phyloP scores from a whole-genome alignment of 2,113 vertebrate genomes.

The Strix uralensis region DNA sequence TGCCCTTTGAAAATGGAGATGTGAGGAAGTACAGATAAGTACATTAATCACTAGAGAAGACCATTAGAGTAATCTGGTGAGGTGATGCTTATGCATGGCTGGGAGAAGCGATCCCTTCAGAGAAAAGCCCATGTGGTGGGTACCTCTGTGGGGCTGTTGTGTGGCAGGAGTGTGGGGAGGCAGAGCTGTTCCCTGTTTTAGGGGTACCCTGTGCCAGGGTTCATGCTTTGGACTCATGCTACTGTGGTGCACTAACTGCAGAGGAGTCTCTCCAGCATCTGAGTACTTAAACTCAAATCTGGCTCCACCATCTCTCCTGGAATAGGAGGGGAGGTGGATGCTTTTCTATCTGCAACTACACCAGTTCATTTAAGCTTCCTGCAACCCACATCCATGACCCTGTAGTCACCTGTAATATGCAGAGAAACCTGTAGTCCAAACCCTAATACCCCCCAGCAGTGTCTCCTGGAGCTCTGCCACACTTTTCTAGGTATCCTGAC shows the following conservation, averaged over 20 bases:
- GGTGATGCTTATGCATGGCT: neutral
- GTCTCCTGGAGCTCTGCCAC: neutral
- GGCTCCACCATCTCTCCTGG: neutral
- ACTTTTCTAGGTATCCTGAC: neutral
- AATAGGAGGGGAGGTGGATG: neutral
- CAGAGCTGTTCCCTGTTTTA: neutral
- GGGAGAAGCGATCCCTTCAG: neutral
- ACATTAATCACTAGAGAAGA: too few relatives aligned
- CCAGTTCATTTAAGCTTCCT: neutral
- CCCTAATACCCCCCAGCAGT: neutral
- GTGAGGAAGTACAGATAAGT: neutral
- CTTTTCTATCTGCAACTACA: neutral
- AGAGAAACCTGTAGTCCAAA: neutral
- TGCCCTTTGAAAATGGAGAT: neutral
- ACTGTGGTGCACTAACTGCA: neutral
- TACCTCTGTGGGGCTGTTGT: neutral
- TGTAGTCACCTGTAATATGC: neutral
- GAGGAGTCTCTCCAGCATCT: neutral
- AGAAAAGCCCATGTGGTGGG: neutral
- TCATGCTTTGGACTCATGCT: rapidly evolving
- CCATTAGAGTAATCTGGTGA: neutral
- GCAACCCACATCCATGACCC: neutral
- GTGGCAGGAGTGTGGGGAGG: rapidly evolving
- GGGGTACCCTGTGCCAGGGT: neutral
- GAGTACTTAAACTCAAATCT: neutral